These are phyloP conservation scores for Lamprotornis superbus DNA, from an alignment of 2,113 vertebrate species.

Conservation along the genomic window DNA sequence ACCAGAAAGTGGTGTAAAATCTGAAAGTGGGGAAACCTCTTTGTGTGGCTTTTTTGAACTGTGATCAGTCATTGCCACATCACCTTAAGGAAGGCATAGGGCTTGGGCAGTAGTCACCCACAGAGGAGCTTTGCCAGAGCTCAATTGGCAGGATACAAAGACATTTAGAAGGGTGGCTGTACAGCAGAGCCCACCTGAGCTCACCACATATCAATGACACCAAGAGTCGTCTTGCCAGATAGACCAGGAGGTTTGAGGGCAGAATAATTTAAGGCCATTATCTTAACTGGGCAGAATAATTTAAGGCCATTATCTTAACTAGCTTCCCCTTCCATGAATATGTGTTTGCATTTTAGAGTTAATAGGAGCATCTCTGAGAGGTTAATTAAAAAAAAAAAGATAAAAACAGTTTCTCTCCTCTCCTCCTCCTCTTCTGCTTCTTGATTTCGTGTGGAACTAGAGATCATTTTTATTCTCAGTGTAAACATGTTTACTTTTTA, in stretches of 20 bases:
- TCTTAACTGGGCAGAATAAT: not conserved
- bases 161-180: not conserved
- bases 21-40: not conserved
- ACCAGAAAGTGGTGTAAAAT: not conserved
- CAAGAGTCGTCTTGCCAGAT: not conserved
- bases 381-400: not conserved
- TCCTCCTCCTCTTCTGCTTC: not conserved
- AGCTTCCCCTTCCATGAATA: not conserved
- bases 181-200: not conserved
- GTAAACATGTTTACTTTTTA: not conserved
- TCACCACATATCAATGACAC: accelerated
- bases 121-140: not conserved
- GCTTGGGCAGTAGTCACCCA: not conserved
- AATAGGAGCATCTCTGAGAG: not conserved
- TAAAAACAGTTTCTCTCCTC: not conserved
- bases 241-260: not conserved
- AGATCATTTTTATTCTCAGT: not conserved
- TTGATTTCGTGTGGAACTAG: not conserved
- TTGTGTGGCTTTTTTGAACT: not conserved
- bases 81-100: accelerated
- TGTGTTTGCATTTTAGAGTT: not conserved
- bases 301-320: not conserved
- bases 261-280: not conserved
- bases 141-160: not conserved
- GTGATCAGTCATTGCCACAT: not conserved